Evolutionary conservation across 2,797 vertebrate genomes (phyloP).

Genomic region (Ctenopoma kingsleyae): DNA sequence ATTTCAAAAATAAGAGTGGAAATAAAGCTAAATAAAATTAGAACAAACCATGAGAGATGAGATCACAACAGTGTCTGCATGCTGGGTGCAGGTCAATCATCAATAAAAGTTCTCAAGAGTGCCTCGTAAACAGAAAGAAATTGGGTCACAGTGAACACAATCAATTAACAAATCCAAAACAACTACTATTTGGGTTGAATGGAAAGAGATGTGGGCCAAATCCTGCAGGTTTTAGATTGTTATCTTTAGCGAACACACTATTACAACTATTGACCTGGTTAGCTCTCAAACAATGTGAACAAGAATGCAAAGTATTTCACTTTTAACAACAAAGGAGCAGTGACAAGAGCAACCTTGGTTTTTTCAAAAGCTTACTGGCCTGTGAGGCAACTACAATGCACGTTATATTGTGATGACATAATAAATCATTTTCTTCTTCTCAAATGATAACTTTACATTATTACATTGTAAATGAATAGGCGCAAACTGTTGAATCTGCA

Average conservation of each 20-base stretch:
- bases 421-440: constrained; percentile 31
- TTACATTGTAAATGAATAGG: neutral
- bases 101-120: constrained; percentile 59
- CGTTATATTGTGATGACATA: constrained; percentile 56
- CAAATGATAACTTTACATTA: neutral
- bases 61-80: constrained; percentile 44
- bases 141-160: constrained; percentile 74
- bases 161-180: constrained; percentile 76
- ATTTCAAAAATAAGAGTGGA: no score
- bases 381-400: constrained; percentile 48
- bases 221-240: constrained; percentile 71
- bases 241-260: constrained; percentile 73
- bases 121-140: constrained; percentile 62
- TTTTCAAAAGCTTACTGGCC: constrained; percentile 61
- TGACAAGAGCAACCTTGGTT: constrained; percentile 62
- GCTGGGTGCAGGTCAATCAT: constrained; percentile 62
- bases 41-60: constrained; percentile 5
- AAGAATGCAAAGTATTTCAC: constrained; percentile 82
- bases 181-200: constrained; percentile 69
- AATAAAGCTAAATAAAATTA: no score
- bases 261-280: constrained; percentile 73
- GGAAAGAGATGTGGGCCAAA: constrained; percentile 64
- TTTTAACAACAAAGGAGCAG: constrained; percentile 71
- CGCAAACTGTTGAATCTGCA: neutral
- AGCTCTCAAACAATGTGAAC: constrained; percentile 74